Conservation (phyloP, 2,113 vertebrate species). For the Lontra canadensis region DNA sequence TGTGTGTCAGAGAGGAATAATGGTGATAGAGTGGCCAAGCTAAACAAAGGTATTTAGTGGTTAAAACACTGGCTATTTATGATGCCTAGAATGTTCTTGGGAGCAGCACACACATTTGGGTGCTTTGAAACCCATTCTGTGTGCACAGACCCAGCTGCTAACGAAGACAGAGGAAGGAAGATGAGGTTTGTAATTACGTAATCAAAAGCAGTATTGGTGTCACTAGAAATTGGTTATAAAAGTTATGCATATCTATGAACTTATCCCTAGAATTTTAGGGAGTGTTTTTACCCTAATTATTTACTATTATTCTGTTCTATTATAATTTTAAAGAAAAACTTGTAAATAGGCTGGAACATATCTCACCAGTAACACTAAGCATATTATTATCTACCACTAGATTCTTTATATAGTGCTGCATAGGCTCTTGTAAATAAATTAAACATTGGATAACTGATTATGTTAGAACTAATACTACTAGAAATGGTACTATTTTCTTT, state of each 20-base stretch:
- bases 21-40: neutral
- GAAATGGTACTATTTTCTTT: neutral
- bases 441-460: neutral
- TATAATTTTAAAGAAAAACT: neutral
- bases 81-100: neutral
- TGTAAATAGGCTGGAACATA: neutral
- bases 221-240: neutral
- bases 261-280: neutral
- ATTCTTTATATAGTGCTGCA: neutral
- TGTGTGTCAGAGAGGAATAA: neutral
- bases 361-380: neutral
- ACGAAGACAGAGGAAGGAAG: neutral
- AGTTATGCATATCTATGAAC: neutral
- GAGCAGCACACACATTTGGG: neutral
- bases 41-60: neutral
- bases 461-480: neutral
- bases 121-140: slow-evolving; percentile 12
- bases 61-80: neutral
- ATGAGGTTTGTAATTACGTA: neutral
- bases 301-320: neutral
- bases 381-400: neutral
- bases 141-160: neutral
- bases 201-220: neutral
- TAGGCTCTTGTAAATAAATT: neutral
- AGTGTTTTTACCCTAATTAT: neutral